Conservation (phyloP, 2,888 invertebrate genomes). For the Cabera pusaria region DNA sequence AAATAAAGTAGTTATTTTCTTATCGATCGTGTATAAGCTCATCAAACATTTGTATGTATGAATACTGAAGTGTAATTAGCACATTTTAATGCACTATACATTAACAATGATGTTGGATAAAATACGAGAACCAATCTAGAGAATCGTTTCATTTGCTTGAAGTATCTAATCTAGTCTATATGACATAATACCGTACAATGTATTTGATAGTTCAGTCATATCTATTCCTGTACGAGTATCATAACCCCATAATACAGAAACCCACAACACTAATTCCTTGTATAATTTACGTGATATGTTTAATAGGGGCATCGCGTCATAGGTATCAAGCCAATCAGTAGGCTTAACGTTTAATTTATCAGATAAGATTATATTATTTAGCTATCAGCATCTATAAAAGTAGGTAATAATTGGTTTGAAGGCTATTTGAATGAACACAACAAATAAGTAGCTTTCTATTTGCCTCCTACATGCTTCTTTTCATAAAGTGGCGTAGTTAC, state of each 20-base stretch:
- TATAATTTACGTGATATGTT: conserved; percentile 12
- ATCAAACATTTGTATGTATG: conserved; percentile 30
- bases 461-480: conserved; percentile 18
- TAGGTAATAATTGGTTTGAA: conserved; percentile 34
- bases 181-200: conserved; percentile 23
- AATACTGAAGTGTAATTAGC: conserved; percentile 9
- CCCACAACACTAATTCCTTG: conserved; percentile 7
- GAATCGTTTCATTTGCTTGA: conserved; percentile 8
- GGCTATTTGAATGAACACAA: conserved; percentile 32
- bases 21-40: conserved; percentile 58
- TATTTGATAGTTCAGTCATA: conserved; percentile 18
- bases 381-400: conserved; percentile 33
- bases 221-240: conserved; percentile 19
- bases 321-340: conserved; percentile 14
- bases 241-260: neutral
- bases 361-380: conserved; percentile 27
- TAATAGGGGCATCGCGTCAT: conserved; percentile 21
- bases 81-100: no score
- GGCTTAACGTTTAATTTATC: conserved; percentile 16
- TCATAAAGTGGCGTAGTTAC: conserved; percentile 7
- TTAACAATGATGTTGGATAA: no score
- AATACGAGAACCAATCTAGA: no score
- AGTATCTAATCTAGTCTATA: conserved; percentile 12
- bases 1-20: conserved; percentile 50
- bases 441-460: conserved; percentile 10